These are phyloP conservation scores for Neuroterus valhalla DNA, from an alignment of 1,140 invertebrate genomes.

Conservation along the genomic window DNA sequence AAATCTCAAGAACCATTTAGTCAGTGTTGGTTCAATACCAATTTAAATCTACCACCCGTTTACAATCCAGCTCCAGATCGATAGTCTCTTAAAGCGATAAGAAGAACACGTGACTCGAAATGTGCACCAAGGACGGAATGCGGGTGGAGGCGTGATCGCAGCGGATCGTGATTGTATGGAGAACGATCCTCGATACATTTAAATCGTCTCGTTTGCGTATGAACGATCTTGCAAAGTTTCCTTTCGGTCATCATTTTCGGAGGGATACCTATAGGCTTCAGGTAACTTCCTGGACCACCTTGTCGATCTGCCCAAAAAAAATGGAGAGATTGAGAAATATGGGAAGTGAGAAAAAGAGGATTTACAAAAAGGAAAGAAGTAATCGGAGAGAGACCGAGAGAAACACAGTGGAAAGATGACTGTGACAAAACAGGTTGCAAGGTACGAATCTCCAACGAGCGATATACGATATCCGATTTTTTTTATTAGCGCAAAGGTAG, in stretches of 20 bases:
- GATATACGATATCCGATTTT: constrained; percentile 17
- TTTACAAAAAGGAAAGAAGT: background rate
- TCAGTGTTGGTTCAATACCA: background rate
- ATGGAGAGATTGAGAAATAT: background rate
- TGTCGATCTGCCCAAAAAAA: constrained; percentile 32
- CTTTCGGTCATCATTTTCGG: constrained; percentile 17
- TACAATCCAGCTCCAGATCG: constrained; percentile 8
- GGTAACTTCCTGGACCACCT: constrained; percentile 40
- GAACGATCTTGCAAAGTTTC: constrained; percentile 49
- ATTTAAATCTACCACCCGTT: constrained; percentile 15
- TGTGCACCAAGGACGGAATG: constrained; percentile 47
- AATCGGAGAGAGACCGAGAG: constrained; percentile 31
- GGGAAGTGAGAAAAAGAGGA: background rate
- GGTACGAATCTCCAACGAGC: background rate
- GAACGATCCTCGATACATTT: constrained; percentile 63
- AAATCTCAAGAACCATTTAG: constrained; percentile 17
- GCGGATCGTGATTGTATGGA: constrained; percentile 51
- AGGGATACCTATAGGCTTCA: constrained; percentile 30
- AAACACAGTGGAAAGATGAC: background rate
- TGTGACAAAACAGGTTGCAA: constrained; percentile 28
- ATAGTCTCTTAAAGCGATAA: constrained; percentile 5
- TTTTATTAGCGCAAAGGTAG: constrained; percentile 5
- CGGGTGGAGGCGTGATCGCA: constrained; percentile 43
- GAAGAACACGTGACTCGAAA: constrained; percentile 31
- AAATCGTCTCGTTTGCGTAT: constrained; percentile 62